Evolutionary conservation across 2,113 vertebrate species (phyloP).

Genomic region (Melozone crissalis): DNA sequence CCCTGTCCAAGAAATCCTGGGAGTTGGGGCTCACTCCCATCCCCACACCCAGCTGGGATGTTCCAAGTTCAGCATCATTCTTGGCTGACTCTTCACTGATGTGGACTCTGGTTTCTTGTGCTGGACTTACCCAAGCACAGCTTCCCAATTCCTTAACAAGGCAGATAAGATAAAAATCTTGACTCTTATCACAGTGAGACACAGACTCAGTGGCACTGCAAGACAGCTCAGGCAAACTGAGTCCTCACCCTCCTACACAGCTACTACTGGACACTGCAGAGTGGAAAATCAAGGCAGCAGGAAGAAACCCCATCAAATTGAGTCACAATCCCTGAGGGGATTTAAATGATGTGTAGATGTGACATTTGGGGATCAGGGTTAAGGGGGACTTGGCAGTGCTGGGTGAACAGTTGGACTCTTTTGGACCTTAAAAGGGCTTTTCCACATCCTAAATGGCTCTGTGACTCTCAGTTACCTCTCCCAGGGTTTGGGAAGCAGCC

Average conservation of each 20-base stretch:
- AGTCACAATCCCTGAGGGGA: neutral
- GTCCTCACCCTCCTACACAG: neutral
- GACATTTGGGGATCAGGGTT: neutral
- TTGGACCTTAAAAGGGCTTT: neutral
- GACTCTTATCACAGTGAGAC: neutral
- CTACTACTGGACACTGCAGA: neutral
- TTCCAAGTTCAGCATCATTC: constrained; percentile 27
- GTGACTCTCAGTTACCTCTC: neutral
- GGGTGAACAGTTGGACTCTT: neutral
- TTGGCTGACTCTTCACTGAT: neutral
- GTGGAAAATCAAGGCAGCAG: neutral
- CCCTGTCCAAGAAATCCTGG: neutral
- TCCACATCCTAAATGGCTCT: neutral
- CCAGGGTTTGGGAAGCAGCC: neutral
- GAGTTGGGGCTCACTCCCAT: neutral
- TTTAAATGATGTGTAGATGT: neutral
- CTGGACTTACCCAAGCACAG: neutral
- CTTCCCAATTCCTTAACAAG: neutral
- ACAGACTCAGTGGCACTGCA: neutral
- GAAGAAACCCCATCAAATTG: neutral
- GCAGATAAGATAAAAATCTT: neutral
- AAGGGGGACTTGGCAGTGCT: neutral
- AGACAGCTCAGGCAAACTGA: neutral
- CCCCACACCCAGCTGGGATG: neutral
- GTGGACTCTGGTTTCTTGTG: neutral